These are phyloP conservation scores for Sesamia nonagrioides DNA, from an alignment of 1,140 invertebrate genomes.

Conservation along the genomic window DNA sequence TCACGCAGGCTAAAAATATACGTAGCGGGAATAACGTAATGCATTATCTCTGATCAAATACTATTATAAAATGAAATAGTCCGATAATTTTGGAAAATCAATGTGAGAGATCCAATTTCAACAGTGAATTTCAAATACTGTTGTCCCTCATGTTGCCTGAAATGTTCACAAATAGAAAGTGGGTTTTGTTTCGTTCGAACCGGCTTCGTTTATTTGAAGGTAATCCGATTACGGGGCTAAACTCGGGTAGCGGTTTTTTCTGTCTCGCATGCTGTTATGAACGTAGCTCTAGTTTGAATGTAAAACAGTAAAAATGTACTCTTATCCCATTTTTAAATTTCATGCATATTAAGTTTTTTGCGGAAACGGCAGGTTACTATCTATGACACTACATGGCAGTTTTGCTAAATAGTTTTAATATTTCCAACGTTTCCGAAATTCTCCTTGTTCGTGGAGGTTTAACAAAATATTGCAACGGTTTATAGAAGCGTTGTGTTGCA, in stretches of 20 bases:
- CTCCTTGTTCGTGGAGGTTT: neutral
- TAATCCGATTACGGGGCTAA: neutral
- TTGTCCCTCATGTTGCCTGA: neutral
- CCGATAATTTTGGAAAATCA: neutral
- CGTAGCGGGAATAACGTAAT: no score
- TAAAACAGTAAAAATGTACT: neutral
- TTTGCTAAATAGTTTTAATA: no score
- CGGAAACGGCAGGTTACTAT: neutral
- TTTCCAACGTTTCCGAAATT: neutral
- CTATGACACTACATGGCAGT: neutral
- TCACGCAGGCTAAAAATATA: no score
- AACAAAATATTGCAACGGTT: conserved; percentile 1
- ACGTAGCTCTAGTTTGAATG: neutral
- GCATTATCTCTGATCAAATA: no score
- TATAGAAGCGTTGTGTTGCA: neutral
- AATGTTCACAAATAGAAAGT: neutral
- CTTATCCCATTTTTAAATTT: neutral
- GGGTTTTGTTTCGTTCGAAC: conserved; percentile 6
- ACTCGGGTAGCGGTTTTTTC: neutral
- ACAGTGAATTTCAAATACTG: neutral
- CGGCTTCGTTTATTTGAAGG: neutral
- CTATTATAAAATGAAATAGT: neutral
- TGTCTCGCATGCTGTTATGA: neutral
- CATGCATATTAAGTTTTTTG: neutral
- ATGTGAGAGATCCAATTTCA: conserved; percentile 2